Conservation (phyloP, 2,888 invertebrate species). For the Mesorhabditis spiculigera region DNA sequence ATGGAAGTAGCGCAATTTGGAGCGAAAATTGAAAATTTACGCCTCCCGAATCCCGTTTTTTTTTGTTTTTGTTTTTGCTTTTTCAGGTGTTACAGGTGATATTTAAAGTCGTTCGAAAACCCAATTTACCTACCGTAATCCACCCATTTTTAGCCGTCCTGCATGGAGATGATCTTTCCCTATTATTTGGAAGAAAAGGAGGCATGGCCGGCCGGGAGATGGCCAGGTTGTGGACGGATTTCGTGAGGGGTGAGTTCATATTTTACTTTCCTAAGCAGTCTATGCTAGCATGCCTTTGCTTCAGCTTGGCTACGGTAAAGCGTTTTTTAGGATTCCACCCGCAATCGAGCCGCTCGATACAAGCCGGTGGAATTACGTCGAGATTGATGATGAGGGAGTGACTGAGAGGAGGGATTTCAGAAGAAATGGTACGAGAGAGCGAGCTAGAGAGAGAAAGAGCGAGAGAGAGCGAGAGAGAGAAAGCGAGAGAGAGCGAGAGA, state of each 20-base stretch:
- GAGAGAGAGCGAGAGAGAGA: too few species aligned
- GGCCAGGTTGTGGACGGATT: conserved; percentile 3
- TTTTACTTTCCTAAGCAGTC: not conserved
- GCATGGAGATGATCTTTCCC: not conserved
- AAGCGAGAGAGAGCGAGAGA: too few species aligned
- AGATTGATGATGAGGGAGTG: not conserved
- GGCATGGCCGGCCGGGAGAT: not conserved
- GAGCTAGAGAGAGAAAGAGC: too few species aligned
- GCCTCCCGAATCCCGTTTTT: too few species aligned
- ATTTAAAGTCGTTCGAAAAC: too few species aligned
- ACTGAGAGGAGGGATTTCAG: not conserved
- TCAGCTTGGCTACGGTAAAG: too few species aligned
- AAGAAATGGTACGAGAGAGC: not conserved
- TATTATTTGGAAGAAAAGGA: not conserved
- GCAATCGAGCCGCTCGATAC: not conserved
- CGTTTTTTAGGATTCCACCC: not conserved
- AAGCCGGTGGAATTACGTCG: not conserved
- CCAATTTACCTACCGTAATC: too few species aligned
- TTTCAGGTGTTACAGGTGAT: too few species aligned
- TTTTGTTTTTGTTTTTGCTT: too few species aligned
- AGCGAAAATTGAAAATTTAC: too few species aligned
- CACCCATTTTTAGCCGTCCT: not conserved
- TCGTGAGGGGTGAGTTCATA: not conserved
- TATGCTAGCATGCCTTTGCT: too few species aligned
- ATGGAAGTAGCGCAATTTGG: too few species aligned